A percentile compares a stretch with the other conserved stretches of the same genome.
phyloP scores from a whole-genome alignment of 2,888 invertebrate species.

The Calliopum simillimum region DNA sequence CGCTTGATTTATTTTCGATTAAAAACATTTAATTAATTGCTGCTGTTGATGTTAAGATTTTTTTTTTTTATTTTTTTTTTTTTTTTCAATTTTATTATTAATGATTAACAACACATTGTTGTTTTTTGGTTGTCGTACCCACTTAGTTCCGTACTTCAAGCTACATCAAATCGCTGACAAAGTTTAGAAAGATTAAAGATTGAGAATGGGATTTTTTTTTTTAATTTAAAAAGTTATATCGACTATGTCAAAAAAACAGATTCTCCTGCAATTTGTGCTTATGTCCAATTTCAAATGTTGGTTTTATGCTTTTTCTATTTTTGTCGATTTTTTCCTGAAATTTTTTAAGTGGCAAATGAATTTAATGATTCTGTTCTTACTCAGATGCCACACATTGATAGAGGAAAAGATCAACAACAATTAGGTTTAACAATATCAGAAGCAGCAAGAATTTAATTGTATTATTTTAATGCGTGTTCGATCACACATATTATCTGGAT shows the following conservation, averaged over 20 bases:
- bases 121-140: neutral
- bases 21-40: constrained; percentile 48
- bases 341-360: constrained; percentile 20
- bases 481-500: constrained; percentile 24
- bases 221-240: too few relatives aligned
- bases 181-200: too few relatives aligned
- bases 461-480: constrained; percentile 33
- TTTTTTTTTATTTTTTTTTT: neutral
- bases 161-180: neutral
- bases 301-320: neutral
- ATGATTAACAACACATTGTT: constrained; percentile 6
- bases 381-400: neutral
- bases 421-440: neutral
- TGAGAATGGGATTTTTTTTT: too few relatives aligned
- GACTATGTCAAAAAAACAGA: neutral
- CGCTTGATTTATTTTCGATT: constrained; percentile 46
- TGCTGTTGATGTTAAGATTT: constrained; percentile 8
- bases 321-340: constrained; percentile 4
- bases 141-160: neutral
- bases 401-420: neutral
- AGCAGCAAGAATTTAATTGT: neutral
- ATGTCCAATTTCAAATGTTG: neutral
- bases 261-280: neutral
- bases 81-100: neutral
- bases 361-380: constrained; percentile 15